Base-by-base conservation (phyloP, 2,797 vertebrate genomes). In the Meda fulgida region DNA sequence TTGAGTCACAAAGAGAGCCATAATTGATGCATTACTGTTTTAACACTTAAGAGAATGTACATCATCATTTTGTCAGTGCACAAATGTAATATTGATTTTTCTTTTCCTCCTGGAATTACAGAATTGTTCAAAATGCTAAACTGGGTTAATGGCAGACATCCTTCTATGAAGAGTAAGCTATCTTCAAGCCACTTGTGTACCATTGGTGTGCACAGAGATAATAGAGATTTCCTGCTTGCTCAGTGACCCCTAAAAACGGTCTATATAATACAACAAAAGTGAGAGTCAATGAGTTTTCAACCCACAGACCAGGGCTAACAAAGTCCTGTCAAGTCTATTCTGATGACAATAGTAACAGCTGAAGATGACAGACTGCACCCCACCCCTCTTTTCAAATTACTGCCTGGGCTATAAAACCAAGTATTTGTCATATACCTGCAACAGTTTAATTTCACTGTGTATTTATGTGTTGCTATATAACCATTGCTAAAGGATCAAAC, bases 201-300 rank as follows among this genome's bases (percentile, higher is more conserved):
- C 38, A 26, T 26, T 31, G 55, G 23, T 58, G 34, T 26, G 78
- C 23, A 38, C 40, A 66, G n/a, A 81, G 71, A 55, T 43, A 91
- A 91, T 91, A 91, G 89, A 89, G 87, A 89, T 89, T 76, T 92
- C 86, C 92, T 91, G 91, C 93, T 94, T 92, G 90, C 80, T 92
- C 92, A 88, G 91, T 90, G 91, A 90, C 85, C 93, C 91, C 93
- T 92, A 89, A 92, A 91, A 90, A 69, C 89, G 83, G 91, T 94
- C 94, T 94, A 92, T 87, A 92, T 89, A 94, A 92, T 92, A 92
- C 93, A 95, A 95, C 95, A 96, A 93, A 95, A 90, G 65, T 72
- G 72, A 66, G 77, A 83, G 43, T 86, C 38, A 63, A 75, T 84
- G 78, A 69, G 76, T 76, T 73, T 76, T 81, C 92, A 91, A 89